Conservation (phyloP, 2,888 invertebrate genomes). For the Clunio marinus region DNA sequence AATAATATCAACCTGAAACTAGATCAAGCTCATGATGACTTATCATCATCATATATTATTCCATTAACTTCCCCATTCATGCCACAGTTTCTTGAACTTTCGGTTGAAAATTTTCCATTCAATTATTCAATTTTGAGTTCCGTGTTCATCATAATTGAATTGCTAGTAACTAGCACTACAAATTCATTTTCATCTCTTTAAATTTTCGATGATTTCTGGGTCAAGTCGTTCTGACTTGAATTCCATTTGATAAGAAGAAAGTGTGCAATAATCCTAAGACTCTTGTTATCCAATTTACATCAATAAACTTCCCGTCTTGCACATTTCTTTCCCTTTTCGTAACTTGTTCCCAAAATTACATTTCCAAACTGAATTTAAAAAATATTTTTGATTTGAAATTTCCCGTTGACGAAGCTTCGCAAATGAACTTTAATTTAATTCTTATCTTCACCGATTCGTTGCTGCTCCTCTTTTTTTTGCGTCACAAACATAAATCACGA, state of each 20-base stretch:
- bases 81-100: conserved; percentile 32
- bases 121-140: conserved; percentile 31
- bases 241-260: too few species aligned
- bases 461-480: neutral
- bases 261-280: too few species aligned
- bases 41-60: conserved; percentile 28
- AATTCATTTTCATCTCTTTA: too few species aligned
- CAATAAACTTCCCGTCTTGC: neutral
- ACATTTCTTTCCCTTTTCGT: neutral
- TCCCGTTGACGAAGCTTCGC: neutral
- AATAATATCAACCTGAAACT: neutral
- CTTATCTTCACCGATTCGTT: neutral
- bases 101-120: neutral
- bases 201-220: neutral
- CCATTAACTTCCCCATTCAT: conserved; percentile 20
- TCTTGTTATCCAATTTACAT: neutral
- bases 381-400: neutral
- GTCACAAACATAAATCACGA: neutral
- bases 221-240: neutral
- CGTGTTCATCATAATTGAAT: too few species aligned
- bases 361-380: neutral
- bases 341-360: neutral
- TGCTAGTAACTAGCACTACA: too few species aligned
- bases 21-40: conserved; percentile 6
- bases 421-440: conserved; percentile 14